phyloP scores from a whole-genome alignment of 2,797 vertebrate genomes.

The Numenius phaeopus region DNA sequence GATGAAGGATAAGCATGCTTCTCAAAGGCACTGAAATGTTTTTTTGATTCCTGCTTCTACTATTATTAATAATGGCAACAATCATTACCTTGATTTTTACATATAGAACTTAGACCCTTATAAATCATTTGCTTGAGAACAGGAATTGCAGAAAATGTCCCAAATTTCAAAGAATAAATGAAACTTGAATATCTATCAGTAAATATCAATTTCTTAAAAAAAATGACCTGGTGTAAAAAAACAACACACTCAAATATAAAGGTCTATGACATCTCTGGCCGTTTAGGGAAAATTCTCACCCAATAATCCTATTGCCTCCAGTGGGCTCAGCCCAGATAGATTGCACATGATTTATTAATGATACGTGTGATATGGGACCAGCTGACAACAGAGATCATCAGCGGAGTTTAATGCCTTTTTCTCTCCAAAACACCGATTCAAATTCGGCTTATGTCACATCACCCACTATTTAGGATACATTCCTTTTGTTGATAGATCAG shows the following conservation, averaged over 20 bases:
- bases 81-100: not conserved
- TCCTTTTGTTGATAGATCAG: not conserved
- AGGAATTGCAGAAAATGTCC: not conserved
- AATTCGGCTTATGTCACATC: not conserved
- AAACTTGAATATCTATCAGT: not conserved
- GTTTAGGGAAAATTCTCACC: not conserved
- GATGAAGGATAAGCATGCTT: not conserved
- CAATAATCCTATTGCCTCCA: not conserved
- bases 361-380: not conserved
- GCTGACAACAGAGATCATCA: not conserved
- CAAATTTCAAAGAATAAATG: not conserved
- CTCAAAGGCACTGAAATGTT: not conserved
- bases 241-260: not conserved
- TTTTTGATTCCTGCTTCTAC: not conserved
- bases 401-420: not conserved
- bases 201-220: not conserved
- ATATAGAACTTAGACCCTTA: not conserved
- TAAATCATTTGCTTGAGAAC: not conserved
- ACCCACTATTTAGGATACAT: not conserved
- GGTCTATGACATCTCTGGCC: not conserved
- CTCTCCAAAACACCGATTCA: not conserved
- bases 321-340: not conserved
- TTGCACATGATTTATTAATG: not conserved
- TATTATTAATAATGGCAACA: not conserved
- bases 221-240: not conserved